Evolutionary conservation across 2,113 vertebrate species (phyloP), one percentile per base, ranked within the genome.

Genomic region (Rhineura floridana): DNA sequence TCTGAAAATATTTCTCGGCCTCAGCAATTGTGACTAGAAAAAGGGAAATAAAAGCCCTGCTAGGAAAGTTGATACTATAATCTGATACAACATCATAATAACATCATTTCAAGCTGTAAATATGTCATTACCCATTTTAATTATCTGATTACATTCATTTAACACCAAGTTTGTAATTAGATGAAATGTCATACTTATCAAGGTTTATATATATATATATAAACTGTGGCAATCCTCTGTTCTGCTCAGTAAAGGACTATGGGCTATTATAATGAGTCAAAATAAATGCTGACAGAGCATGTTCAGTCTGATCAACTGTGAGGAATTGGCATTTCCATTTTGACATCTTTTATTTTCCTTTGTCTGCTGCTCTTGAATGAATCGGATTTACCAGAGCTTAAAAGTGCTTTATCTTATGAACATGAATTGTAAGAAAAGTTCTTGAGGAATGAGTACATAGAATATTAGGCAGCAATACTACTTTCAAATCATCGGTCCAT

Each of bases 101-200:
- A 46, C 91, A 93, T 89, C 87, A 89, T 94, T 94, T 80, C 93
- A 90, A 95, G 84, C 94, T 93, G 90, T 93, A 96, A 96, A 96
- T 94, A 96, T 83, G 85, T 94, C 94, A 94, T 95, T 92, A 91
- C 62, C 85, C 90, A 91, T 95, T 95, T 91, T 96, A 94, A 96
- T 96, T 96, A 96, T 95, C 93, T 95, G 95, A 95, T 95, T 96
- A 93, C 91, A 91, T 94, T 95, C 91, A 94, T 95, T 97, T 96
- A n/a, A 95, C 90, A 92, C 95, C 96, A 96, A 94, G 92, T 96
- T 96, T 92, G 92, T 93, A 95, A 96, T 95, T 95, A 94, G 93
- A 93, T 81, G 87, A 93, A 95, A 96, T 96, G 96, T 96, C 77
- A 63, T 85, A 93, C 89, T 93, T 94, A 93, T 33, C 91, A 94